Percentiles rank a stretch among this genome's conserved stretches.
Conservation (phyloP, 2,797 vertebrate species). For the Anas capensis region DNA sequence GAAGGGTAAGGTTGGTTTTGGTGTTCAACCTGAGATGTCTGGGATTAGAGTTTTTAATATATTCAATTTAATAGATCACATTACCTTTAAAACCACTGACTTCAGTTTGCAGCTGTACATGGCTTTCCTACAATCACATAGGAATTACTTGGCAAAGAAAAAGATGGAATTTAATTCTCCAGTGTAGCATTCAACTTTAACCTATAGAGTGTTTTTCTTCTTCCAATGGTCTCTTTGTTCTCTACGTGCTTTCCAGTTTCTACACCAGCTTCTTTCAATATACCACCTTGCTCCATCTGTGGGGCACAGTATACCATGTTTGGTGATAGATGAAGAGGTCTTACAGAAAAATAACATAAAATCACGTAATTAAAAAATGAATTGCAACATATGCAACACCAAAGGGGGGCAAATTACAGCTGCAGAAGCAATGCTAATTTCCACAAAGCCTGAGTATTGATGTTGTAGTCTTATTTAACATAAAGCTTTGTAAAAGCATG, state of each 20-base stretch:
- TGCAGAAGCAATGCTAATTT: neutral
- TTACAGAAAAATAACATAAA: neutral
- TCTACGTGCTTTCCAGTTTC: neutral
- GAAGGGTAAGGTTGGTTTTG: neutral
- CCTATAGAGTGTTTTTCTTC: neutral
- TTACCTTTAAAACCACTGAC: constrained; percentile 35
- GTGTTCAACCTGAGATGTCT: neutral
- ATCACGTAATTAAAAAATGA: neutral
- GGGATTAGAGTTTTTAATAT: constrained; percentile 6
- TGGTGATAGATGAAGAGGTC: neutral
- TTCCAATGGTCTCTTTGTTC: neutral
- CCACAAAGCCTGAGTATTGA: neutral
- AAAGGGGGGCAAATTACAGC: neutral
- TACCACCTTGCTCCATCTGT: neutral
- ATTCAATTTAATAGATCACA: constrained; percentile 6
- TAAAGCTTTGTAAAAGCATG: neutral
- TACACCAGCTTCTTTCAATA: neutral
- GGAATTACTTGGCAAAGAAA: constrained; percentile 16
- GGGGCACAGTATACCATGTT: neutral
- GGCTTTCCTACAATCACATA: neutral
- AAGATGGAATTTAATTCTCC: constrained; percentile 17
- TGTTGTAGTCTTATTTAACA: neutral
- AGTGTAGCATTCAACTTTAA: neutral
- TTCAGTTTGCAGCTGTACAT: constrained; percentile 22
- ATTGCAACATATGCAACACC: neutral